These are phyloP conservation scores for Osmerus mordax DNA, from an alignment of 2,113 vertebrate genomes.

Conservation along the genomic window DNA sequence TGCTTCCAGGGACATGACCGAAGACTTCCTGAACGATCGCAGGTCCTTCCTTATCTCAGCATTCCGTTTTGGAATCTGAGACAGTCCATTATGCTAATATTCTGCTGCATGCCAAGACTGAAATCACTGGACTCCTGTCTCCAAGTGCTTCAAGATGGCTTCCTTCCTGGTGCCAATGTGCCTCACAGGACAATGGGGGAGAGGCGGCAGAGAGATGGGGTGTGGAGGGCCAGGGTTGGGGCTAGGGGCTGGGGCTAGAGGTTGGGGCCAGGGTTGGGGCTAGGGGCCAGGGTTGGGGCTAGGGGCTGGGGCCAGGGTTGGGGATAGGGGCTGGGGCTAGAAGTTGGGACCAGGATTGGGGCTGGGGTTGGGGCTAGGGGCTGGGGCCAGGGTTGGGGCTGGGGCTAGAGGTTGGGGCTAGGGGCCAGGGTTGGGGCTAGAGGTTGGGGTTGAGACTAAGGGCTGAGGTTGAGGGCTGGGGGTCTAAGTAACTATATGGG, in stretches of 20 bases:
- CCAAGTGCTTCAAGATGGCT: slow-evolving; percentile 73
- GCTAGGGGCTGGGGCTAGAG: too few species aligned
- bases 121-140: slow-evolving; percentile 54
- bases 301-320: too few species aligned
- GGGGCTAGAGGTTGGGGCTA: too few species aligned
- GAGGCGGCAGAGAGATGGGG: slow-evolving; percentile 35
- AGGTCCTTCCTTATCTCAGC: slow-evolving; percentile 58
- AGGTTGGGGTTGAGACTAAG: too few species aligned
- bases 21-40: slow-evolving; percentile 48
- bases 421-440: neutral
- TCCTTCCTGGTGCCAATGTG: slow-evolving; percentile 45
- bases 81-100: slow-evolving; percentile 73
- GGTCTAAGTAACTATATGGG: too few species aligned
- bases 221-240: slow-evolving; percentile 7
- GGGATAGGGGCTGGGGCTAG: too few species aligned
- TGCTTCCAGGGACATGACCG: slow-evolving; percentile 15
- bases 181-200: slow-evolving; percentile 55
- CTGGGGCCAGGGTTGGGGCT: too few species aligned
- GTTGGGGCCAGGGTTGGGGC: too few species aligned
- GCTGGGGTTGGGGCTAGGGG: too few species aligned
- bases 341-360: too few species aligned
- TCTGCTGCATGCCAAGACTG: slow-evolving; percentile 67
- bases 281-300: too few species aligned
- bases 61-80: slow-evolving; percentile 66
- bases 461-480: too few species aligned